Conservation (phyloP, 1,140 invertebrate species). For the Drosophila leontia region DNA sequence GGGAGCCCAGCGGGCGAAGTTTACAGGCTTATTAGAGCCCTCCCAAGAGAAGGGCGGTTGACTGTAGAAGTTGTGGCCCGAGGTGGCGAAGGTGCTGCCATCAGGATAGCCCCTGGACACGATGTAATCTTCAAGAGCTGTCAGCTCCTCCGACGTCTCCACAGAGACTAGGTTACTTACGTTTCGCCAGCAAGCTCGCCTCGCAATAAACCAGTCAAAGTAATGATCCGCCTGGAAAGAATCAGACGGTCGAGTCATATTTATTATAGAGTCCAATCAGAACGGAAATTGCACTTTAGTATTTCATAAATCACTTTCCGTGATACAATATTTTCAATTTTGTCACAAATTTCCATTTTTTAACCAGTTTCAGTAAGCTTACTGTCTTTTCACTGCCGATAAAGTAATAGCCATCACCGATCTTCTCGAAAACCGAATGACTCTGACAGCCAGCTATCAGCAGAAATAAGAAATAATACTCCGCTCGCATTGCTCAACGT, state of each 20-base stretch:
- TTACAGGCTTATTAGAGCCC: background rate
- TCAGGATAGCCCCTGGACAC: slow-evolving; percentile 17
- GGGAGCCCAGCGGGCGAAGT: slow-evolving; percentile 41
- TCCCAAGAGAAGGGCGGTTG: slow-evolving; percentile 34
- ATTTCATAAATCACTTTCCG: background rate
- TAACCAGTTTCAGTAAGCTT: background rate
- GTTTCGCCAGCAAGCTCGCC: slow-evolving; percentile 23
- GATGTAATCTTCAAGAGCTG: slow-evolving; percentile 29
- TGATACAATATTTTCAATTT: too few relatives aligned
- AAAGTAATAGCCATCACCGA: slow-evolving; percentile 30
- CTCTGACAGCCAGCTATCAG: background rate
- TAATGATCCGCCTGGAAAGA: background rate
- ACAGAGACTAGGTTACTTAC: slow-evolving; percentile 32
- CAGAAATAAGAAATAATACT: background rate
- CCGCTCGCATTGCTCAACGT: background rate
- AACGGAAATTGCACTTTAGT: background rate
- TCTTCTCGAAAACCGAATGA: background rate
- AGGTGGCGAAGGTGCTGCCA: slow-evolving; percentile 56
- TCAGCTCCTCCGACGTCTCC: slow-evolving; percentile 13
- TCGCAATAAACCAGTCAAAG: slow-evolving; percentile 49
- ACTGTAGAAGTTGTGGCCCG: slow-evolving; percentile 37
- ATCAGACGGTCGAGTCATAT: background rate
- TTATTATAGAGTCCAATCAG: background rate
- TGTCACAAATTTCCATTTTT: too few relatives aligned
- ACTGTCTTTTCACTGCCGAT: slow-evolving; percentile 26